Evolutionary conservation across 2,888 invertebrate species (phyloP), one percentile per base, ranked within the genome.

Genomic region (Andricus curvator): DNA sequence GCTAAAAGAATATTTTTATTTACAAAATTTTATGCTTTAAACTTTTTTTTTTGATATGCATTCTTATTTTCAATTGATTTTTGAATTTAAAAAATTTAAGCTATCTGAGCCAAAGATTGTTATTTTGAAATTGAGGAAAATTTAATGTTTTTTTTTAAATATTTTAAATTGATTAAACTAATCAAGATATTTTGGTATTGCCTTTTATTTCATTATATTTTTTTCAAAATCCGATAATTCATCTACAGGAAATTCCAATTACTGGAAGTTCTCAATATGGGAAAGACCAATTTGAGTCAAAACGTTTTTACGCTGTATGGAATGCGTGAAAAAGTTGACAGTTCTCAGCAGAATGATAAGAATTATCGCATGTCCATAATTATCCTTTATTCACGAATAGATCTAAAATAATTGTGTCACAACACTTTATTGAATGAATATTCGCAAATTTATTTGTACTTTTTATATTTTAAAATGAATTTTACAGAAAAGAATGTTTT

Each of bases 341-440:
- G 29, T 70, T 70, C 29, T 70, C 29, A 41, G 51, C 29, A 70
- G 13, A 51, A 51, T 29, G 70, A 70, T 70, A 70, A 70, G 70
- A 70, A 48, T 70, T 70, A 70, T 70, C 70, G 48, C 41, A 1
- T 3, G 48, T 25, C 17, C 29, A 17, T 70, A 48, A 70, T 51
- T 70, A 48, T 70, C 48, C 48, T 51, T 29, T 8, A 4, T 70
- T 51, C 29, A 4, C 8, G 17, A 70, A 70, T 51, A 25, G 48
- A 22, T 51, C 44, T 44, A 51, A 70, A 70, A n/a, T 56, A n/a
- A n/a, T n/a, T 9, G 20, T n/a, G 11, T 56, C n/a, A n/a, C 56
- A 56, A n/a, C 56, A n/a, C n/a, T 56, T 56, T 11, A 56, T 8
- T 8, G 11, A 4, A 56, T n/a, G 4, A 11, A 56, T 56, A n/a